Evolutionary conservation across 1,140 invertebrate genomes (phyloP).

Genomic region (Euura saliciscinereae): DNA sequence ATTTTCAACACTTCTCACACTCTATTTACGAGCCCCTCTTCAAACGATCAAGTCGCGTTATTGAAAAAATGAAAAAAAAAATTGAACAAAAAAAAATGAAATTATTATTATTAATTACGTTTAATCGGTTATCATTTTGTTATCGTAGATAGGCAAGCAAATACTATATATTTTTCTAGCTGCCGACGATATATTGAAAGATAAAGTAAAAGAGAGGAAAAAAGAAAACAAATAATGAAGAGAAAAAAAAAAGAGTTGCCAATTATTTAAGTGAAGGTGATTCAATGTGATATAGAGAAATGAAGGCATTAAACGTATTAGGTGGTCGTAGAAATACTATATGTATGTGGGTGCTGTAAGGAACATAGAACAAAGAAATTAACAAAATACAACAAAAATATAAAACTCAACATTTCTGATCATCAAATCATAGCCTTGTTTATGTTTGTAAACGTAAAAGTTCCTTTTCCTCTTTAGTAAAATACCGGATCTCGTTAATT

Average conservation of each 20-base stretch:
- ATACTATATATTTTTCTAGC: constrained; percentile 48
- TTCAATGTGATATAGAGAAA: constrained; percentile 33
- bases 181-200: constrained; percentile 30
- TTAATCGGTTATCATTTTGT: background rate
- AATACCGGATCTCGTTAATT: background rate
- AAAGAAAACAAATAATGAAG: background rate
- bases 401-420: background rate
- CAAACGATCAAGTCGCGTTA: constrained; percentile 5
- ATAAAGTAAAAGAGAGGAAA: constrained; percentile 28
- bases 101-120: background rate
- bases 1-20: background rate
- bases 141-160: constrained; percentile 35
- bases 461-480: background rate
- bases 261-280: constrained; percentile 38
- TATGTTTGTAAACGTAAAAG: background rate
- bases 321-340: constrained; percentile 19
- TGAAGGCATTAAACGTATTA: constrained; percentile 30
- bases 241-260: constrained; percentile 27
- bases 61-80: too few species aligned
- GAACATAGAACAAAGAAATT: constrained; percentile 24
- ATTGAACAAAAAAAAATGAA: background rate
- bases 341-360: constrained; percentile 25
- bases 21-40: background rate
- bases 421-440: background rate
- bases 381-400: too few species aligned